Evolutionary conservation across 37 sponge, comb jelly and placozoan species (phyloP).

Genomic region (Aplysina aerophoba): DNA sequence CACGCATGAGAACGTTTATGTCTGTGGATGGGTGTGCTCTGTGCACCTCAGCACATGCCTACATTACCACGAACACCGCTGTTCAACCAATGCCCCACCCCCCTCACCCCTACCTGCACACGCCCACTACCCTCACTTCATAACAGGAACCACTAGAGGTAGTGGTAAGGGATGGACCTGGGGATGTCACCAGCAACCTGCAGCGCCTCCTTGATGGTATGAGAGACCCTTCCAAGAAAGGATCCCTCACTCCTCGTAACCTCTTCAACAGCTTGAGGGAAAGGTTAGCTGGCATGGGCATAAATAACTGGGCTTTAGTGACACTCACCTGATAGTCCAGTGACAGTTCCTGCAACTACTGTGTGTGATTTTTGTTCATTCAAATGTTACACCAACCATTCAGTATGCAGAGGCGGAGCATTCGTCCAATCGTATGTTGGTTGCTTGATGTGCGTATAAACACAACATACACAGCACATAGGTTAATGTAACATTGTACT

Average conservation of each 20-base stretch:
- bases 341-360: not conserved
- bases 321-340: not conserved
- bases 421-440: too few relatives aligned
- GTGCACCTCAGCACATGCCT: not conserved
- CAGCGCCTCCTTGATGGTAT: not conserved
- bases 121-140: not conserved
- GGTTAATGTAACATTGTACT: too few relatives aligned
- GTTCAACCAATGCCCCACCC: too few relatives aligned
- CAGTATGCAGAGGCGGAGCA: too few relatives aligned
- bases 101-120: too few relatives aligned
- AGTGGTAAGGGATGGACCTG: not conserved
- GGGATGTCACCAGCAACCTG: not conserved
- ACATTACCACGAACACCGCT: too few relatives aligned
- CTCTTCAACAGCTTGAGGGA: conserved; percentile 12
- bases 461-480: too few relatives aligned
- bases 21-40: too few relatives aligned
- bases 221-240: not conserved
- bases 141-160: not conserved
- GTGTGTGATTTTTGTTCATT: not conserved
- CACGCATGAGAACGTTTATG: too few relatives aligned
- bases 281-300: not conserved
- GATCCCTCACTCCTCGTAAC: not conserved
- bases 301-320: not conserved
- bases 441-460: too few relatives aligned
- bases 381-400: too few relatives aligned